Base-by-base conservation (phyloP, 2,797 vertebrate species). In the Thalassophryne amazonica region DNA sequence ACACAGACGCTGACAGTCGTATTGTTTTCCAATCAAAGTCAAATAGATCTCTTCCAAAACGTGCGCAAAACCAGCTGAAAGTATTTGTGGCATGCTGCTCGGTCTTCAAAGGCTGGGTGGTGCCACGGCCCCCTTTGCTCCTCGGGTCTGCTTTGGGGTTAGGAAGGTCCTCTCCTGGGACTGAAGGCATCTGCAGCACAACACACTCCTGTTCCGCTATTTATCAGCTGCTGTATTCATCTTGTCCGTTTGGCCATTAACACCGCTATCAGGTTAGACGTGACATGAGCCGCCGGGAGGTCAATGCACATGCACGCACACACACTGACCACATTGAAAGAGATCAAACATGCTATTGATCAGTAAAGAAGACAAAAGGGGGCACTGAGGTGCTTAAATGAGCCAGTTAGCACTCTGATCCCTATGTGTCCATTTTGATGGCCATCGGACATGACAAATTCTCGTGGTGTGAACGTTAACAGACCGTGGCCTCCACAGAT, bases 61-160 rank as follows among this genome's bases (percentile, higher is more conserved):
- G n/a, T n/a, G n/a, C 38, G 3, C n/a, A 74, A 75, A 72, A 71
- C 34, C 48, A 65, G 59, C 71, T 69, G 72, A 76, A 84, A 88
- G 68, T 74, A 87, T 88, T 72, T 43, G 49, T 82, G 69, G 85
- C 81, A 88, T 88, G 85, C 83, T 41, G 69, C 78, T 79, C 73
- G 69, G 83, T 86, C 84, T 89, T 92, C 89, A 92, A 92, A 92
- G 89, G 69, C 75, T 68, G 70, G 86, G 60, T 76, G 79, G 80
- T 49, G 77, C 52, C 57, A 73, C 73, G 52, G 82, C 72, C 62
- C 72, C 71, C 70, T 77, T 71, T 46, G 65, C 75, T 73, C 86
- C 83, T 86, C 81, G 68, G 77, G 86, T 83, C 81, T 81, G 37
- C 68, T 62, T 48, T 39, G 48, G 45, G 75, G 82, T 75, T 68